A percentile compares a stretch with the other conserved stretches of the same genome.
Conservation (phyloP, 2,888 invertebrate genomes). For the Morpho helenor region DNA sequence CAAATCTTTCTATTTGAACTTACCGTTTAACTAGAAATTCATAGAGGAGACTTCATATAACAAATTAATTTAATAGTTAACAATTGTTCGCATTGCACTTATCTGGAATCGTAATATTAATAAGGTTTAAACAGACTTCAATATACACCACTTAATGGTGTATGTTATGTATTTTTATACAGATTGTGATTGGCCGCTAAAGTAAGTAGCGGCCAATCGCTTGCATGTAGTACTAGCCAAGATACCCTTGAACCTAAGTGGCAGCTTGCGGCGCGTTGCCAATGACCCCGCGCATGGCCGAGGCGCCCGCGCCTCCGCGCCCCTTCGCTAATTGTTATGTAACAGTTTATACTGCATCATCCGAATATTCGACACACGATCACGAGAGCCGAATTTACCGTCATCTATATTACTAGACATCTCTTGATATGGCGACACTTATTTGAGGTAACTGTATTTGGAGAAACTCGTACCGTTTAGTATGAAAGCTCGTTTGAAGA, state of each 20-base stretch:
- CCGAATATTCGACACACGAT: slow-evolving; percentile 49
- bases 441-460: slow-evolving; percentile 23
- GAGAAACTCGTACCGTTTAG: slow-evolving; percentile 14
- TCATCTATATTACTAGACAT: slow-evolving; percentile 16
- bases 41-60: too few species aligned
- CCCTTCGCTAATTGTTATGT: slow-evolving; percentile 73
- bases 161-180: too few species aligned
- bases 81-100: too few species aligned
- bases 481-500: slow-evolving; percentile 14
- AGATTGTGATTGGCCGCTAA: too few species aligned
- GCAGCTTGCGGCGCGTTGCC: slow-evolving; percentile 78
- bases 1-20: too few species aligned
- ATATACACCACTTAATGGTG: too few species aligned
- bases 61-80: too few species aligned
- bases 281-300: slow-evolving; percentile 82
- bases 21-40: too few species aligned
- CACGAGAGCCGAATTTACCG: slow-evolving; percentile 12
- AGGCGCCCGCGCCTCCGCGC: slow-evolving; percentile 34
- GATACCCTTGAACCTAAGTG: slow-evolving; percentile 79
- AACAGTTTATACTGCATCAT: slow-evolving; percentile 59
- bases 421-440: slow-evolving; percentile 15
- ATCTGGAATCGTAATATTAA: too few species aligned
- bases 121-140: too few species aligned
- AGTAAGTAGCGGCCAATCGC: slow-evolving; percentile 16
- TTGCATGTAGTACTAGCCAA: slow-evolving; percentile 61